Conservation (phyloP, 2,797 vertebrate species). For the Euphonia xanthogaster region DNA sequence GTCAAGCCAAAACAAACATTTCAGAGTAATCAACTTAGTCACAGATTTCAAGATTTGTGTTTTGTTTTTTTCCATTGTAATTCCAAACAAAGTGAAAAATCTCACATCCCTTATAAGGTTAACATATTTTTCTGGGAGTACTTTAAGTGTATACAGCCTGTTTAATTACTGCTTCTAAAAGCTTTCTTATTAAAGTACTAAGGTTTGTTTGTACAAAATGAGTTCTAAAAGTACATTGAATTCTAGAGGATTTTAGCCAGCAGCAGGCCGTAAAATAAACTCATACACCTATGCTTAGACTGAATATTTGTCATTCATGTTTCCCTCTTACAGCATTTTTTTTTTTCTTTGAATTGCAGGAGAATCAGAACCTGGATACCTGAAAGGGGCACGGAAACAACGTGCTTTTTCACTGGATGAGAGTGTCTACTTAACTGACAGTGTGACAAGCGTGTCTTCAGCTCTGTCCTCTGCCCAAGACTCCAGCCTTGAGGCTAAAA, state of each 20-base stretch:
- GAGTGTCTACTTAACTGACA: neutral
- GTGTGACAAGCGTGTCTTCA: conserved; percentile 45
- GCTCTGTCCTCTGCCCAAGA: conserved; percentile 55
- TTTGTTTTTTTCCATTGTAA: neutral
- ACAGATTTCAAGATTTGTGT: neutral
- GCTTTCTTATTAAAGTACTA: neutral
- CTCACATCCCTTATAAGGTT: neutral
- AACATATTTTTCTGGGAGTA: neutral
- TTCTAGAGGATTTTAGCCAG: neutral
- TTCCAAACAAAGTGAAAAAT: neutral
- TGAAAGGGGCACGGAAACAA: conserved; percentile 70
- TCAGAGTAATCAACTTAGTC: neutral
- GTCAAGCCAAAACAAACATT: neutral
- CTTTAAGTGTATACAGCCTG: neutral
- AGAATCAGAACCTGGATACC: conserved; percentile 44
- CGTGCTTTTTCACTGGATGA: conserved; percentile 29
- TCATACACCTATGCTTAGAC: neutral
- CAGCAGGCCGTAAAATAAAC: neutral
- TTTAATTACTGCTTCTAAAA: neutral
- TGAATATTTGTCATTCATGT: neutral
- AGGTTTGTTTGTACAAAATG: neutral
- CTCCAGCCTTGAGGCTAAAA: neutral
- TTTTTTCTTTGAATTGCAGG: conserved; percentile 68
- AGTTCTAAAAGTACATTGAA: neutral
- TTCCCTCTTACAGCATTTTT: neutral